phyloP scores from a whole-genome alignment of 2,888 invertebrate genomes.

The Acrobasis suavella region DNA sequence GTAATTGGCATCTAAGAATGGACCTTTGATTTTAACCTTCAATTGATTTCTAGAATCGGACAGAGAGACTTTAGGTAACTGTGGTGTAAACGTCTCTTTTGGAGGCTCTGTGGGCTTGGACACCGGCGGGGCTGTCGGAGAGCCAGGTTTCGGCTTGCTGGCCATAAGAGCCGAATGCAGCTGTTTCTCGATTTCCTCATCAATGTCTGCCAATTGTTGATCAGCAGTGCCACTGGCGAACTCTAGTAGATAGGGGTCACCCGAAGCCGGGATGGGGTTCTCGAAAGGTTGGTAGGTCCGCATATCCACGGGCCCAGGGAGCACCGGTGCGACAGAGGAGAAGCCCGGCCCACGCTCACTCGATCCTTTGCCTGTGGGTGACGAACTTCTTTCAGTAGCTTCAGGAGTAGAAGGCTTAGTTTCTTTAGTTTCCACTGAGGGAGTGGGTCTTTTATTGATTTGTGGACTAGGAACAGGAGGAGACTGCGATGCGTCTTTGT shows the following conservation, averaged over 20 bases:
- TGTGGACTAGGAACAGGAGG: conserved; percentile 82
- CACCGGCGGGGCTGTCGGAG: conserved; percentile 41
- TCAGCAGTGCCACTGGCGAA: conserved; percentile 87
- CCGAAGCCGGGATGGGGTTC: conserved; percentile 74
- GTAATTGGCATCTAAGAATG: conserved; percentile 89
- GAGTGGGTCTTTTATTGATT: conserved; percentile 55
- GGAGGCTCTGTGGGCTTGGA: conserved; percentile 46
- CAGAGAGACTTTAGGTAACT: conserved; percentile 86
- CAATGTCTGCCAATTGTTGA: conserved; percentile 87
- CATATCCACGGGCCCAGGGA: conserved; percentile 95
- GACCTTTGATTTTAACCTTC: conserved; percentile 95
- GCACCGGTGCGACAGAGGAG: conserved; percentile 86
- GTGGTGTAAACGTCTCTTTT: conserved; percentile 53
- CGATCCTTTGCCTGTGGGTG: conserved; percentile 44
- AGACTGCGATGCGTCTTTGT: conserved; percentile 81
- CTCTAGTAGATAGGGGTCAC: conserved; percentile 84
- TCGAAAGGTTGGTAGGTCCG: conserved; percentile 89
- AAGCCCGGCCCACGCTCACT: conserved; percentile 53
- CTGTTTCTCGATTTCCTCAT: conserved; percentile 90
- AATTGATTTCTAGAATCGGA: conserved; percentile 92
- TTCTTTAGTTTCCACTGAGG: conserved; percentile 67
- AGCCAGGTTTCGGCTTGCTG: conserved; percentile 70
- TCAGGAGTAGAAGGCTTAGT: conserved; percentile 75
- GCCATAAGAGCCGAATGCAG: conserved; percentile 86
- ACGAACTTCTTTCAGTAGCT: conserved; percentile 42